Conservation (phyloP, 2,888 invertebrate genomes). For the Ormyrus labotus region DNA sequence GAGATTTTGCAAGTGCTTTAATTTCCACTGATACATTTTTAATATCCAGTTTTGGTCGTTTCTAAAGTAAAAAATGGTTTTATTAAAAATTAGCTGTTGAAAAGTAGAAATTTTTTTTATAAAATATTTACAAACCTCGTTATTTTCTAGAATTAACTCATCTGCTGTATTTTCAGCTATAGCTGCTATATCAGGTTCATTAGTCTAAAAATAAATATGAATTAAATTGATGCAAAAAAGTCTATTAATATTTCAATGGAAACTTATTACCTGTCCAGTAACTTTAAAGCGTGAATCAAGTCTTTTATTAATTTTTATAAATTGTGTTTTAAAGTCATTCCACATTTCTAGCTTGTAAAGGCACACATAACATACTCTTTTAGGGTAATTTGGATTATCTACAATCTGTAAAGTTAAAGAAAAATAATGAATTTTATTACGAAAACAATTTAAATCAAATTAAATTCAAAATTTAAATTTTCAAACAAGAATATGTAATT, state of each 20-base stretch:
- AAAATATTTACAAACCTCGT: slow-evolving; percentile 39
- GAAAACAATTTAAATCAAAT: background rate
- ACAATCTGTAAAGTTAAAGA: slow-evolving; percentile 64
- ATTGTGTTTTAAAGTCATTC: slow-evolving; percentile 70
- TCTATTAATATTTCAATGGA: background rate
- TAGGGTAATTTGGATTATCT: slow-evolving; percentile 65
- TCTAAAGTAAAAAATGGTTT: slow-evolving; percentile 33
- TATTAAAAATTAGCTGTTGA: background rate
- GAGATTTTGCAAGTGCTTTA: too few relatives aligned
- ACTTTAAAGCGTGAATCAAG: slow-evolving; percentile 39
- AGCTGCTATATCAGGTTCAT: slow-evolving; percentile 50
- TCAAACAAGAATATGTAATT: too few relatives aligned
- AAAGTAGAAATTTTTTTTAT: slow-evolving; percentile 3
- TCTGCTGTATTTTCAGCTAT: slow-evolving; percentile 36
- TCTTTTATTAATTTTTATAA: slow-evolving; percentile 65
- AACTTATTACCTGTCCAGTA: slow-evolving; percentile 50
- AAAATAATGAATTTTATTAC: background rate
- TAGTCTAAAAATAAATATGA: slow-evolving; percentile 27
- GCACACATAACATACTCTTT: slow-evolving; percentile 70
- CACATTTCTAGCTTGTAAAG: slow-evolving; percentile 72
- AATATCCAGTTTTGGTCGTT: slow-evolving; percentile 52
- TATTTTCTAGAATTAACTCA: slow-evolving; percentile 35
- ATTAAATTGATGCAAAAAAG: background rate
- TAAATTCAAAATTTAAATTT: too few relatives aligned
- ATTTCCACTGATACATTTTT: too few relatives aligned